These are phyloP conservation scores for Conistra vaccinii DNA, from an alignment of 2,888 invertebrate genomes.

Conservation along the genomic window DNA sequence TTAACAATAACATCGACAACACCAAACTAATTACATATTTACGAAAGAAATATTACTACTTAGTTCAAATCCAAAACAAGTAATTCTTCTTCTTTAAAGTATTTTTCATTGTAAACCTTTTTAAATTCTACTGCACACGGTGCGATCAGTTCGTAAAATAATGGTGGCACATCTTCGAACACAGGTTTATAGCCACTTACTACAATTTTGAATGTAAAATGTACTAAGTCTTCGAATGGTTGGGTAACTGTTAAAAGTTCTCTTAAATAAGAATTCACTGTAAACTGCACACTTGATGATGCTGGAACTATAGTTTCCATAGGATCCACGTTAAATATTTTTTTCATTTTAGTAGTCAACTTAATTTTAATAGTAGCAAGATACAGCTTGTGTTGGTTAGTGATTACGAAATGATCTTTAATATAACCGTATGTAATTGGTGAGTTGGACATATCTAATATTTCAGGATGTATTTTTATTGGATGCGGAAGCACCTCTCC, in stretches of 20 bases:
- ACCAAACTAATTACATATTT: not conserved
- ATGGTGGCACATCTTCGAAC: slow-evolving; percentile 78
- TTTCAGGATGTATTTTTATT: slow-evolving; percentile 75
- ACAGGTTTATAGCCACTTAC: slow-evolving; percentile 73
- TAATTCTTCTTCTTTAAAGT: slow-evolving; percentile 65
- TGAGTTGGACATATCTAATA: slow-evolving; percentile 82
- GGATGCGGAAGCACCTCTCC: slow-evolving; percentile 82
- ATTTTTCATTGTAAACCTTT: slow-evolving; percentile 73
- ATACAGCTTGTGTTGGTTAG: slow-evolving; percentile 77
- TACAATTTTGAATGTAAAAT: slow-evolving; percentile 83
- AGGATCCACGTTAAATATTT: slow-evolving; percentile 78
- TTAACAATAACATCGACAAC: not conserved
- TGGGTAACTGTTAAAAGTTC: slow-evolving; percentile 47
- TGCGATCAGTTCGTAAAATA: slow-evolving; percentile 82
- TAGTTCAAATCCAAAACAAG: not conserved
- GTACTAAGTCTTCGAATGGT: slow-evolving; percentile 73
- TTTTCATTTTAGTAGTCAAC: slow-evolving; percentile 79
- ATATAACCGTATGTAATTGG: slow-evolving; percentile 77
- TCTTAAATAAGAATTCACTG: slow-evolving; percentile 76
- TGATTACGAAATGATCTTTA: slow-evolving; percentile 75
- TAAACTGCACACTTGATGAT: slow-evolving; percentile 69
- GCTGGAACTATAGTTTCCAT: slow-evolving; percentile 73
- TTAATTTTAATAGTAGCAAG: slow-evolving; percentile 78
- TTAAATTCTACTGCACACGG: slow-evolving; percentile 78
- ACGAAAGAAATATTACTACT: not conserved